Evolutionary conservation across 2,888 invertebrate genomes (phyloP), one percentile per base, ranked within the genome.

Genomic region (Caenorhabditis macrosperma): DNA sequence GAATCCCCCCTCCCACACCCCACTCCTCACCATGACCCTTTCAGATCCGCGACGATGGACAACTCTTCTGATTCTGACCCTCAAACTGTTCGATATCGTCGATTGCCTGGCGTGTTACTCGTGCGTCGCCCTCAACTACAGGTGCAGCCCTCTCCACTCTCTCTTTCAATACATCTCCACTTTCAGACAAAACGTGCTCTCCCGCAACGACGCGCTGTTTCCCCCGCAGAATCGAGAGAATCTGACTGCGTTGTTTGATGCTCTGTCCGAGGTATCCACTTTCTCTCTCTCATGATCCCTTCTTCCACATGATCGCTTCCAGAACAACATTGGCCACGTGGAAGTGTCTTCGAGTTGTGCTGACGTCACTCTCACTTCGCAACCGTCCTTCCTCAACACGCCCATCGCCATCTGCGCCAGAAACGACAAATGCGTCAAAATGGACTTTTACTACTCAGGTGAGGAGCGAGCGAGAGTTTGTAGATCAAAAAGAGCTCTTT

Each of bases 141-240:
- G 78, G 78, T 78, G 9, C 12, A 9, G 5, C 17, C 24, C 20
- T 55, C 5, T 52, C 26, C 38, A 15, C 26, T 28, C 28, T 12
- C n/a, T 3, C 28, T 17, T n/a, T 55, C 22, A 9, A 2, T 2
- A 15, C 15, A 26, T 30, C 48, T 33, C 30, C 12, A 38, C 15
- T 72, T 78, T 33, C 61, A 78, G 78, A 68, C 78, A 78, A 20
- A 66, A 72, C 57, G 78, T 74, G 1, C 64, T 78, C 10, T 78
- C 78, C 24, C 67, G 72, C 26, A 68, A 68, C 63, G 78, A 78
- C 35, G 57, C 66, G 1, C 26, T 78, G 12, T 57, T 28, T 26
- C 78, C 78, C n/a, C 74, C 78, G 26, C 78, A 78, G 35, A 68
- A 35, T 26, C 67, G 63, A 20, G 61, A 68, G 28, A 78, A 78